Evolutionary conservation across 2,113 vertebrate genomes (phyloP), one percentile per base, ranked within the genome.

Genomic region (Mesoclemmys tuberculata): DNA sequence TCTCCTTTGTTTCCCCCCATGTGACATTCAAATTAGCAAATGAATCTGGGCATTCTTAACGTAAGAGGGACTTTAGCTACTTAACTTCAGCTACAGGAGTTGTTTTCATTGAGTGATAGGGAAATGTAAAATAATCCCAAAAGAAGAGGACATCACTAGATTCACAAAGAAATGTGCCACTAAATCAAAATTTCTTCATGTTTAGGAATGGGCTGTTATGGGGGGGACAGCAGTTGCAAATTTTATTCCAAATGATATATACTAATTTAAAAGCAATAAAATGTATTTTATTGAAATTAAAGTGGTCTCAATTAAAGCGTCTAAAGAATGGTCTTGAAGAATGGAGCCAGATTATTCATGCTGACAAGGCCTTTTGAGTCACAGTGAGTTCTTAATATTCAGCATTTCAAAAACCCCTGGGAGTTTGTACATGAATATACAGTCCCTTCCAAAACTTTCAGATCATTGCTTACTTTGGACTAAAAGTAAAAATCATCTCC

Each of bases 11-110:
- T 94, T 90, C 68, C 38, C 13, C 90, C 93, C 90, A 0, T 90
- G 54, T 97, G 97, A 97, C 41, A 86, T 90, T 80, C 78, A 94
- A 80, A 78, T 88, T 61, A 93, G 71, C 41, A 84, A 84, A 92
- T 87, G 4, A 86, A 81, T 92, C 35, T 58, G 48, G 46, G 58
- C 14, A 80, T 41, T 90, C 68, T 93, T 86, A 88, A 92, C 74
- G 93, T 93, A 84, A 94, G 79, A 56, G 61, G 80, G 6, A 71
- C 90, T 96, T 61, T 77, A 89, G 51, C 26, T 80, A 90, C 84
- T 18, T 35, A 84, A 49, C 38, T 16, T 93, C 78, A 80, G 13
- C 71, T 92, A 18, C 24, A 81, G 77, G 48, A 81, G 84, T 16
- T 68, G n/a, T n/a, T 94, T 64, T 94, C 80, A 85, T 49, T 31